A percentile compares a stretch with the other conserved stretches of the same genome.
These are phyloP conservation scores for Lordiphosa andalusiaca DNA, from an alignment of 2,888 invertebrate species.

Conservation along the genomic window DNA sequence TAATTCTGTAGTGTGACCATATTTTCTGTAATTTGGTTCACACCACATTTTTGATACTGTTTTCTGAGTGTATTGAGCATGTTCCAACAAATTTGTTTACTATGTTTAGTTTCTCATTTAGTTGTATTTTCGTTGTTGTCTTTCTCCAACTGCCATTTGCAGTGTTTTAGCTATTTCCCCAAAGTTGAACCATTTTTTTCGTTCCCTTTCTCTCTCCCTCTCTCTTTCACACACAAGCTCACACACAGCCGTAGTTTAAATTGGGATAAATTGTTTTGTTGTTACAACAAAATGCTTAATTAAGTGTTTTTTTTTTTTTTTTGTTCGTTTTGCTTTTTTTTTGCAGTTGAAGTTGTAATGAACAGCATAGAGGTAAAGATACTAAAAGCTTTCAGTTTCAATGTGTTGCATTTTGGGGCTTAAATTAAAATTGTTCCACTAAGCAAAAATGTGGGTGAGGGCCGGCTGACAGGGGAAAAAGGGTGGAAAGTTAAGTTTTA, in stretches of 20 bases:
- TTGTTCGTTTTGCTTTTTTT: constrained; percentile 17
- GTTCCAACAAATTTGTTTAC: no score
- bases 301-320: constrained; percentile 31
- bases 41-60: no score
- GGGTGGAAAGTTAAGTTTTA: constrained; percentile 54
- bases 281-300: constrained; percentile 50
- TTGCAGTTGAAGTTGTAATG: no score
- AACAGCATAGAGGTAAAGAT: not conserved
- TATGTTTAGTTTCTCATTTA: no score
- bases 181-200: constrained; percentile 22
- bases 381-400: constrained; percentile 32
- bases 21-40: no score
- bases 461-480: constrained; percentile 8
- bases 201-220: constrained; percentile 3
- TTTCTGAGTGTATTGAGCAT: no score
- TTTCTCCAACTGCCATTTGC: no score
- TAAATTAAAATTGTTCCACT: constrained; percentile 45
- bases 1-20: no score
- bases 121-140: no score
- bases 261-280: constrained; percentile 31
- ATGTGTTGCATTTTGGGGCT: constrained; percentile 36
- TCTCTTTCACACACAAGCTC: constrained; percentile 1
- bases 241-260: constrained; percentile 16
- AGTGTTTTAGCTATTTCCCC: not conserved
- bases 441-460: not conserved